These are phyloP conservation scores for Melanocharis versteri DNA, from an alignment of 2,113 vertebrate genomes.

Conservation along the genomic window DNA sequence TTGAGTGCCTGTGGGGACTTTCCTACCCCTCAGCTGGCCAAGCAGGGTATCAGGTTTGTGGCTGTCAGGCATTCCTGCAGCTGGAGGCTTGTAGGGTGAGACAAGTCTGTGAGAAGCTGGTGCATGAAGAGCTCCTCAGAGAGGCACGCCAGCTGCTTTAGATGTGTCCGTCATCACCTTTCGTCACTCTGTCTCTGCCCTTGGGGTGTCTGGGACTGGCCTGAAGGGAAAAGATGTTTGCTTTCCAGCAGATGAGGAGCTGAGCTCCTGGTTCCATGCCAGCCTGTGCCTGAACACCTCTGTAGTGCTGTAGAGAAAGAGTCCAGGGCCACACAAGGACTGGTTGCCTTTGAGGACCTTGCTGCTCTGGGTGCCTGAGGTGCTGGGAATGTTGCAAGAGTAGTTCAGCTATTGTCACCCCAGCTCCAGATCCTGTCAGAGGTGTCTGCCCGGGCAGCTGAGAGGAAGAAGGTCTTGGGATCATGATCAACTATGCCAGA, in stretches of 20 bases:
- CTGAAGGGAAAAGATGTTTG: not conserved
- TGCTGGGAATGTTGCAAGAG: not conserved
- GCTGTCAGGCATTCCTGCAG: not conserved
- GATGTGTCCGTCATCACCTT: not conserved
- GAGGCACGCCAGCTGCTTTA: not conserved
- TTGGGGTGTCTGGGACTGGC: not conserved
- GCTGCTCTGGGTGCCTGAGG: not conserved
- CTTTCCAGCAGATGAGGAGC: not conserved
- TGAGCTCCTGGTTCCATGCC: not conserved
- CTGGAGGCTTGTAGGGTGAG: not conserved
- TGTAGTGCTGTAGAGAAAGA: not conserved
- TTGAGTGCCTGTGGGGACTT: not conserved
- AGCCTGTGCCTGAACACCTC: not conserved
- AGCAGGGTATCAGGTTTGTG: not conserved
- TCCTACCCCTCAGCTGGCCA: not conserved
- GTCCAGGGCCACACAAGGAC: not conserved
- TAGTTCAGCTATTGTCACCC: not conserved
- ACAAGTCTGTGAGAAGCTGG: not conserved
- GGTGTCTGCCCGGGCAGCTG: not conserved
- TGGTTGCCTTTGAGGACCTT: not conserved
- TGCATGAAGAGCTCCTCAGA: not conserved
- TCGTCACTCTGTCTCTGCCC: not conserved
- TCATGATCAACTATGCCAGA: rapidly evolving
- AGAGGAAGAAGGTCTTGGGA: not conserved
- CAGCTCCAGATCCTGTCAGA: not conserved